These are phyloP conservation scores for Melanotaenia maccullochi DNA, from an alignment of 2,797 vertebrate genomes.

Conservation along the genomic window DNA sequence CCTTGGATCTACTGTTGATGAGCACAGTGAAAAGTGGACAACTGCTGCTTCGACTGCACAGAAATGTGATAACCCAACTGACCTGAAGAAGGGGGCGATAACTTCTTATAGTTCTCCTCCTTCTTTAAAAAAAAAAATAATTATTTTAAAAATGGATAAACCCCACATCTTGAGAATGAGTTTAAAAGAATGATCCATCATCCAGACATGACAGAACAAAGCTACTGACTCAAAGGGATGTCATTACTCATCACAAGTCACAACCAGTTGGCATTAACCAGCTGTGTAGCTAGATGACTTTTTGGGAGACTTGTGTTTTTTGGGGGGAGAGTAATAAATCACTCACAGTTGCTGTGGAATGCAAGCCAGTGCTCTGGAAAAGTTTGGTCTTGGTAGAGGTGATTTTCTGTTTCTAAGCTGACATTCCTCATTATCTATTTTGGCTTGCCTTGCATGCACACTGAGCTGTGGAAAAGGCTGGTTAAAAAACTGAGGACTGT, in stretches of 20 bases:
- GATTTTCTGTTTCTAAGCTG: constrained; percentile 78
- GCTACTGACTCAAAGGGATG: constrained; percentile 81
- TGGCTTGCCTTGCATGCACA: constrained; percentile 71
- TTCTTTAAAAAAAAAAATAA: constrained; percentile 46
- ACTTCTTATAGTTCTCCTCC: constrained; percentile 47
- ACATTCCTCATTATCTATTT: constrained; percentile 83
- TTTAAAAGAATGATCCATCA: constrained; percentile 80
- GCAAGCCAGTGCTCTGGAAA: constrained; percentile 73
- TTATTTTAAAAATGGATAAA: constrained; percentile 64
- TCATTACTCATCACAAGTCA: constrained; percentile 85
- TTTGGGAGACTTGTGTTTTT: constrained; percentile 73
- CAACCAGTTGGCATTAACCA: constrained; percentile 85
- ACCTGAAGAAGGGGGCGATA: constrained; percentile 43
- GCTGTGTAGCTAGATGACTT: constrained; percentile 83
- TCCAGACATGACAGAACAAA: constrained; percentile 79
- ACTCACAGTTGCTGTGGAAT: constrained; percentile 77
- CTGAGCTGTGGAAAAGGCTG: constrained; percentile 65
- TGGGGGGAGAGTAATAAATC: constrained; percentile 78
- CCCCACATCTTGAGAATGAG: constrained; percentile 74
- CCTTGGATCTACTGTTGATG: constrained; percentile 81
- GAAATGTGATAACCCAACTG: constrained; percentile 75
- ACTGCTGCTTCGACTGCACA: constrained; percentile 63
- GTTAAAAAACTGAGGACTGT: constrained; percentile 69
- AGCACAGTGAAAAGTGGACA: constrained; percentile 77
- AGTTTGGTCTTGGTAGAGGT: constrained; percentile 79